Base-by-base conservation (phyloP, 2,888 invertebrate species). In the Cosmopolites sordidus region DNA sequence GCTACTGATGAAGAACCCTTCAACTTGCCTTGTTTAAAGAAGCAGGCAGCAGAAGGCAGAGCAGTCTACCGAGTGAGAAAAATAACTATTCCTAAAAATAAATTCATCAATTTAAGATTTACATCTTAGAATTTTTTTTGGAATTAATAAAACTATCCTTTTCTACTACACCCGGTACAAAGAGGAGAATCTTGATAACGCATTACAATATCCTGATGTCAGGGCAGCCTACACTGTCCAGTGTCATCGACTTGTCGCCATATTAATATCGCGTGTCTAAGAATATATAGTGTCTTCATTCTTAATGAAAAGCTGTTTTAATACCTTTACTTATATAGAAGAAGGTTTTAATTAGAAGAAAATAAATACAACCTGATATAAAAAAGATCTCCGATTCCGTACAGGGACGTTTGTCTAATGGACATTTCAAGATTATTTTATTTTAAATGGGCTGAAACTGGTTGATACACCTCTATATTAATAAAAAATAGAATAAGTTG, bases 201-300 rank as follows among this genome's bases (percentile, higher is more conserved):
- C 65, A 70, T 70, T 69, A 71, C 70, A 70, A 72, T 71, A 70
- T 71, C 70, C 69, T 63, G 66, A 64, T 67, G 68, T 69, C 69
- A 66, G 63, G 63, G 64, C 70, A 66, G 67, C 70, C 71, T 70
- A 71, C 71, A 70, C 70, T 65, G 66, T 61, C 60, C 69, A 69
- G 70, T 72, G 71, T 72, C 72, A 72, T 70, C 71, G 72, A 71
- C 73, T 70, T 69, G 70, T 71, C 70, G 69, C 70, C 67, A 69
- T 72, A 71, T 72, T 73, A 71, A 72, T 73, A 72, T 70, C 67
- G 69, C 69, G 68, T 69, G 69, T 67, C 66, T 63, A 60, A 60
- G 63, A 56, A 62, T 66, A 64, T 66, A 66, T 64, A 66, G 68
- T 67, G 67, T 67, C 67, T 69, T 68, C 67, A 69, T 67, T 67